A percentile compares a stretch with the other conserved stretches of the same genome.
Evolutionary conservation across 2,113 vertebrate genomes (phyloP).

Genomic region (Ammodytes dubius): DNA sequence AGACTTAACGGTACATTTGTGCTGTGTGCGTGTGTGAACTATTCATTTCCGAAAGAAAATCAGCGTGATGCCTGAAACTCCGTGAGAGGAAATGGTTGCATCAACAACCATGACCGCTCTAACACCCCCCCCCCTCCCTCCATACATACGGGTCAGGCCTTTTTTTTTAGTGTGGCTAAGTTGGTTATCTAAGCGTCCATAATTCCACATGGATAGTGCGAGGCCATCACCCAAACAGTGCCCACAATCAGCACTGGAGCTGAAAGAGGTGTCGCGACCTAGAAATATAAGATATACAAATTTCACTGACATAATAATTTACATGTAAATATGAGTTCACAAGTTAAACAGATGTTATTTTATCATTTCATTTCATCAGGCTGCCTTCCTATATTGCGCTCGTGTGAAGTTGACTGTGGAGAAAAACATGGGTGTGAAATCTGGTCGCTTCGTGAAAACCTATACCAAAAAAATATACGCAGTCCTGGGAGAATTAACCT

Average conservation of each 20-base stretch:
- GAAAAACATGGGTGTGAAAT: too few species aligned
- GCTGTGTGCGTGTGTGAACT: background rate
- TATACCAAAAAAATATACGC: too few species aligned
- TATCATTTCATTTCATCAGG: too few species aligned
- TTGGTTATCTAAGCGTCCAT: background rate
- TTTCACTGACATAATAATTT: too few species aligned
- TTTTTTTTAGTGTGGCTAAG: background rate
- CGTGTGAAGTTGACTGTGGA: too few species aligned
- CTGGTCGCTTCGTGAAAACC: too few species aligned
- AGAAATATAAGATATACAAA: too few species aligned
- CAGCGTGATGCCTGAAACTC: background rate
- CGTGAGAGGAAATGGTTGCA: slow-evolving; percentile 1
- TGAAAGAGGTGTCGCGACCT: background rate
- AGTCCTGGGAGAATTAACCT: too few species aligned
- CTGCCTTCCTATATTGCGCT: too few species aligned
- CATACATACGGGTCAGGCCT: background rate
- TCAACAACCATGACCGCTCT: background rate
- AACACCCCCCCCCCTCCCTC: too few species aligned
- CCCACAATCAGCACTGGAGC: background rate
- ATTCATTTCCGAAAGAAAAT: background rate
- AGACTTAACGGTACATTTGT: background rate
- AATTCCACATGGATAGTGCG: slow-evolving; percentile 13
- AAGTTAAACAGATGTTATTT: too few species aligned
- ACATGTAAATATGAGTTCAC: too few species aligned
- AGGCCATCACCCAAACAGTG: slow-evolving; percentile 10